Evolutionary conservation across 2,113 vertebrate species (phyloP).

Genomic region (Cygnus atratus): DNA sequence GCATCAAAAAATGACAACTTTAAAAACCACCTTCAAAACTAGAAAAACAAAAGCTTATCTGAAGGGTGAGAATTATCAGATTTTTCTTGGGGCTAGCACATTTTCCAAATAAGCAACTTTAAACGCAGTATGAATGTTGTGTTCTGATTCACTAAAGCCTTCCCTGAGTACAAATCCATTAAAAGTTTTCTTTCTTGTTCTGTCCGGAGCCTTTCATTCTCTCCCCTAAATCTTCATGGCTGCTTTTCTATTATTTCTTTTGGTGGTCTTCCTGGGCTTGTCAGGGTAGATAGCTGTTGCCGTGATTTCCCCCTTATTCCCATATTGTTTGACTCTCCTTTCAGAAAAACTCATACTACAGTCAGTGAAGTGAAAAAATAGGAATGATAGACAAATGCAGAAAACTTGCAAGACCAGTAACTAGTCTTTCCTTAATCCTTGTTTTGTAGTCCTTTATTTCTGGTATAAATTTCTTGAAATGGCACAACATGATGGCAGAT

Average conservation of each 20-base stretch:
- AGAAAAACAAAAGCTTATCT: neutral
- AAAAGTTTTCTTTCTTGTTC: neutral
- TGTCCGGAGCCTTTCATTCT: neutral
- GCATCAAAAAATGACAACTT: neutral
- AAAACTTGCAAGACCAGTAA: neutral
- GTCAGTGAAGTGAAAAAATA: neutral
- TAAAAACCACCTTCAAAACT: neutral
- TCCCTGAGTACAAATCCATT: neutral
- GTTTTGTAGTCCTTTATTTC: neutral
- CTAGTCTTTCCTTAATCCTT: neutral
- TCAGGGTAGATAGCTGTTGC: neutral
- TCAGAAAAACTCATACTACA: neutral
- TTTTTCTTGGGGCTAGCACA: neutral
- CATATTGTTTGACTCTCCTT: rapidly evolving
- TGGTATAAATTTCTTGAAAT: neutral
- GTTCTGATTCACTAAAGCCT: neutral
- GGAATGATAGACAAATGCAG: neutral
- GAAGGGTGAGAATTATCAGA: neutral
- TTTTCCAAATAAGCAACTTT: neutral
- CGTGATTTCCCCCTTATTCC: neutral
- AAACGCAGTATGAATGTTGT: neutral
- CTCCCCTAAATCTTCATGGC: neutral
- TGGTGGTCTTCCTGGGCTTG: neutral
- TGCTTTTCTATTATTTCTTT: neutral
- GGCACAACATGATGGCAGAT: neutral